phyloP scores from a whole-genome alignment of 2,888 invertebrate genomes.

The Himalopsyche anomala region DNA sequence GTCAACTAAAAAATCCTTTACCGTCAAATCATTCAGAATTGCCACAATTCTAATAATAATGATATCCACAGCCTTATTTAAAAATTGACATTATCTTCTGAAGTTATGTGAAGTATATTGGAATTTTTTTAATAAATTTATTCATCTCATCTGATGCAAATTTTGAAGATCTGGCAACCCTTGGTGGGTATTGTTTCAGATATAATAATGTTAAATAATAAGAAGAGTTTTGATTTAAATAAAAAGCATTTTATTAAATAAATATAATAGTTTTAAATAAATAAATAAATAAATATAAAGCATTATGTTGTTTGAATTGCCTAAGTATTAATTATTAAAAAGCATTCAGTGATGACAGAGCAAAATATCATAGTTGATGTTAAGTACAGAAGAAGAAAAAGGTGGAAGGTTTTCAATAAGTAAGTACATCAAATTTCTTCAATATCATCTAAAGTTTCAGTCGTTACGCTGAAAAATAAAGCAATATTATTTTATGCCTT shows the following conservation, averaged over 20 bases:
- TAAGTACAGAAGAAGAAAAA: not conserved
- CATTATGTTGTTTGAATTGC: not conserved
- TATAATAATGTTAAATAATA: not conserved
- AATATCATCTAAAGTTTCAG: constrained; percentile 3
- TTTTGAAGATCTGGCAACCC: no score
- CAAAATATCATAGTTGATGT: not conserved
- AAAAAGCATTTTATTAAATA: constrained; percentile 34
- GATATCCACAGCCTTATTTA: no score
- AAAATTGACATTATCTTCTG: no score
- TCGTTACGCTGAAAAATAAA: constrained; percentile 29
- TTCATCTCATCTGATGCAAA: no score
- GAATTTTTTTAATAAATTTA: no score
- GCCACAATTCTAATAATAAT: no score
- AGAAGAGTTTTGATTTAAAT: constrained; percentile 6
- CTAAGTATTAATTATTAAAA: not conserved
- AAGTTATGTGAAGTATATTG: no score
- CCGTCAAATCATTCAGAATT: no score
- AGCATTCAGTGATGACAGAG: not conserved
- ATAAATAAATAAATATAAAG: constrained; percentile 38
- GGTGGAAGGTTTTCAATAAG: not conserved
- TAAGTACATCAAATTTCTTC: constrained; percentile 16
- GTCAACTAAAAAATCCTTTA: no score
- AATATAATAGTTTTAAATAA: not conserved
- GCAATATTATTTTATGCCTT: not conserved
- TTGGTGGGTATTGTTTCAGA: not conserved